Base-by-base conservation (phyloP, 2,888 invertebrate species). In the Cylloceria caligata region DNA sequence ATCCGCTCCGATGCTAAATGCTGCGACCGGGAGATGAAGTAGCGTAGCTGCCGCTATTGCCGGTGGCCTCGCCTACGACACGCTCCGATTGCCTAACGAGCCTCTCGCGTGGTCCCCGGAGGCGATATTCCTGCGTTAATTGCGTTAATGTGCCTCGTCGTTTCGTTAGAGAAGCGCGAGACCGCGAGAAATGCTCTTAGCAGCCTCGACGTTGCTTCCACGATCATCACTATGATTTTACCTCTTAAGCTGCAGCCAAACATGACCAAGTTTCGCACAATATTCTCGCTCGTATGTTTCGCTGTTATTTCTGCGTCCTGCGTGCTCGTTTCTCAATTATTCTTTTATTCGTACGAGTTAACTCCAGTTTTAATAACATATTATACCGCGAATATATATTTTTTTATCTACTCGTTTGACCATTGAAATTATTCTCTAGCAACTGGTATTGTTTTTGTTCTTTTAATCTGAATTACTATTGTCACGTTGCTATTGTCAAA, bases 41-140 rank as follows among this genome's bases (percentile, higher is more conserved):
- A 39, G 42, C 11, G 5, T 30, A 30, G 30, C 19, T 68, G 62
- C 68, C 67, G 62, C 42, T 2, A 11, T 16, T 74, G 72, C 72
- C 42, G 34, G 52, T 45, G 42, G 73, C 49, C 81, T 81, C 76
- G 62, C 76, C 71, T 68, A 77, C 72, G 57, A 76, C 60, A 76
- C 72, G 60, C 67, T 81, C 81, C 81, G 81, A 81, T 81, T 81
- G 73, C 69, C 73, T 52, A 77, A 81, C 73, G 73, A 77, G 77
- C 60, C 21, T 68, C 67, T 16, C 42, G 64, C 74, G 36, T 36
- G 69, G 60, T 42, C 27, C 42, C 16, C 36, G 30, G 36, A n/a
- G 69, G n/a, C 69, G 19, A 76, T 77, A 62, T 30, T 73, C 52
- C 64, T 60, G 64, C 73, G 81, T 77, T 81, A 81, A 81, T 81